A percentile compares a stretch with the other conserved stretches of the same genome.
These are phyloP conservation scores for Hecatera dysodea DNA, from an alignment of 2,888 invertebrate genomes.

Conservation along the genomic window DNA sequence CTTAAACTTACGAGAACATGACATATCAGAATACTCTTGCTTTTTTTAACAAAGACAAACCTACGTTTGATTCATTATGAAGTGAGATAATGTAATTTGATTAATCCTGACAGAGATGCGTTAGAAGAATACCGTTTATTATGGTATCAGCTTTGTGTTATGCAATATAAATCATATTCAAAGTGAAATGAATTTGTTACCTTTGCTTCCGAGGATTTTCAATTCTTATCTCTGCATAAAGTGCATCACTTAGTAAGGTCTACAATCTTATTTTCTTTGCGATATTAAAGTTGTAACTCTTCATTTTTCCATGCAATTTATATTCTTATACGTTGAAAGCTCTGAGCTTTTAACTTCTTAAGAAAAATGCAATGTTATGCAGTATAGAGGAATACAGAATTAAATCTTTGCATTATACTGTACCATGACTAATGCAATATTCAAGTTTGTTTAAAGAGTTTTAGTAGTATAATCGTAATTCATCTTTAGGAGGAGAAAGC, in stretches of 20 bases:
- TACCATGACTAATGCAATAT: slow-evolving; percentile 28
- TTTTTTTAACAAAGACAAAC: background rate
- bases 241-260: background rate
- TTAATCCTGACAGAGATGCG: background rate
- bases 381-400: slow-evolving; percentile 11
- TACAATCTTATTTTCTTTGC: background rate
- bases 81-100: background rate
- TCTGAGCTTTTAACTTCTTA: slow-evolving; percentile 7
- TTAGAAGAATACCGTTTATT: background rate
- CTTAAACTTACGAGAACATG: slow-evolving; percentile 1
- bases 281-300: slow-evolving; percentile 6
- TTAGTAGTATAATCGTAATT: slow-evolving; percentile 23
- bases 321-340: slow-evolving; percentile 22
- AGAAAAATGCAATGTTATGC: slow-evolving; percentile 11
- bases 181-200: background rate
- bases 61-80: background rate
- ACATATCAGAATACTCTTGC: background rate
- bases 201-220: background rate
- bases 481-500: slow-evolving; percentile 30
- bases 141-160: background rate
- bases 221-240: background rate
- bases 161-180: background rate
- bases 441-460: slow-evolving; percentile 21
- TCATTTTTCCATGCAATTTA: slow-evolving; percentile 26
- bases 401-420: slow-evolving; percentile 19